Conservation (phyloP, 1,140 invertebrate genomes). For the Pseudomyrmex pallidus region DNA sequence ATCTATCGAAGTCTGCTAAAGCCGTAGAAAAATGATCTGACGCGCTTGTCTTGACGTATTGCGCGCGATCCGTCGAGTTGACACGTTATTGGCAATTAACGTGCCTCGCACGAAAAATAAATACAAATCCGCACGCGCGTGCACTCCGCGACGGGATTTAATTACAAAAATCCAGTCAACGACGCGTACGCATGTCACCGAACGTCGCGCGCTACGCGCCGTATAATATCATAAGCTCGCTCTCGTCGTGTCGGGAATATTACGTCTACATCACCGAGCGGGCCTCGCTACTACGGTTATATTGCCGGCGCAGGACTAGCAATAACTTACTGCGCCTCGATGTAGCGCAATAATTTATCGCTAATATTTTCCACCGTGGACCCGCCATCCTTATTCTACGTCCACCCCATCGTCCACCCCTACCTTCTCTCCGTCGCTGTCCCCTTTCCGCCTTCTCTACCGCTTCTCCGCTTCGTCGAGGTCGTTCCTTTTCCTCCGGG, state of each 20-base stretch:
- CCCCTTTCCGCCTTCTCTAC: slow-evolving; percentile 31
- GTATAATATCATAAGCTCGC: slow-evolving; percentile 39
- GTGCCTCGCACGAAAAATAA: slow-evolving; percentile 39
- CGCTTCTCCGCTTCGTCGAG: slow-evolving; percentile 1
- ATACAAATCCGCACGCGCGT: slow-evolving; percentile 11
- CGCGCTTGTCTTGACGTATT: background rate
- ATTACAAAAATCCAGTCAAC: slow-evolving; percentile 67
- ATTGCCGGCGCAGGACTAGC: slow-evolving; percentile 65
- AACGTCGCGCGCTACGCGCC: slow-evolving; percentile 46
- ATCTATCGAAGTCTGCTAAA: background rate
- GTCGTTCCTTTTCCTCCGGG: slow-evolving; percentile 54
- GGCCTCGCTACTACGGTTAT: slow-evolving; percentile 56
- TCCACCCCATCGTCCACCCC: background rate
- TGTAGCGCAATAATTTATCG: slow-evolving; percentile 72
- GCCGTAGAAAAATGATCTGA: slow-evolving; percentile 6
- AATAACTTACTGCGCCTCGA: slow-evolving; percentile 70
- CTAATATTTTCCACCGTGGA: slow-evolving; percentile 70
- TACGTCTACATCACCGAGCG: slow-evolving; percentile 68
- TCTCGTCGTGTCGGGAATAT: slow-evolving; percentile 66
- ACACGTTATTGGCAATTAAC: slow-evolving; percentile 51
- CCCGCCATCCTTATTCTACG: slow-evolving; percentile 49
- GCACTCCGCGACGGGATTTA: slow-evolving; percentile 52
- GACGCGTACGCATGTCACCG: background rate
- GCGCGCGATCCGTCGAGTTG: slow-evolving; percentile 9
- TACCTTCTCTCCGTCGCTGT: background rate